Evolutionary conservation across 2,888 invertebrate genomes (phyloP).

Genomic region (Magallana nippona): DNA sequence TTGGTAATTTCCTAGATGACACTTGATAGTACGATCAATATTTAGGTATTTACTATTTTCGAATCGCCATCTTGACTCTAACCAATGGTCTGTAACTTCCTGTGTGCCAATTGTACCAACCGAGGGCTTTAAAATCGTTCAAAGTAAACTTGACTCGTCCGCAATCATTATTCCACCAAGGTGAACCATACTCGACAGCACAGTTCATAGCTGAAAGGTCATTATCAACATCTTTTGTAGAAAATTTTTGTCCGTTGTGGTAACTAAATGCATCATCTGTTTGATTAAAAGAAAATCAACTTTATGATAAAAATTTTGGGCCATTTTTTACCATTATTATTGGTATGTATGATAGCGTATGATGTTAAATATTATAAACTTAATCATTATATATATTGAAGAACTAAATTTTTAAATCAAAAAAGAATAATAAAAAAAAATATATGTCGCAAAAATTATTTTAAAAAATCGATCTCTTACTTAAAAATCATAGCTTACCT

Average conservation of each 20-base stretch:
- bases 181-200: background rate
- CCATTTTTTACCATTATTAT: too few relatives aligned
- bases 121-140: background rate
- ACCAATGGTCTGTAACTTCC: background rate
- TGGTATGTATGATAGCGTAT: too few relatives aligned
- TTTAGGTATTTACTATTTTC: background rate
- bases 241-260: background rate
- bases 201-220: background rate
- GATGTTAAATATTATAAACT: too few relatives aligned
- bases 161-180: background rate
- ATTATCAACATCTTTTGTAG: background rate
- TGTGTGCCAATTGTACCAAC: background rate
- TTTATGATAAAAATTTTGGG: too few relatives aligned
- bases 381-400: too few relatives aligned
- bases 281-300: background rate
- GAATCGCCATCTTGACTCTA: background rate
- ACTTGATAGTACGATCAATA: too few relatives aligned
- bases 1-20: too few relatives aligned
- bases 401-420: too few relatives aligned
- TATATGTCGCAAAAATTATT: too few relatives aligned
- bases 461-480: too few relatives aligned
- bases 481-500: too few relatives aligned
- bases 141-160: background rate
- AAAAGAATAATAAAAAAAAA: too few relatives aligned
- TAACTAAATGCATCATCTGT: background rate